Percentiles rank a stretch among this genome's conserved stretches.
Evolutionary conservation across 2,888 invertebrate genomes (phyloP).

Genomic region (Eulithis testata): DNA sequence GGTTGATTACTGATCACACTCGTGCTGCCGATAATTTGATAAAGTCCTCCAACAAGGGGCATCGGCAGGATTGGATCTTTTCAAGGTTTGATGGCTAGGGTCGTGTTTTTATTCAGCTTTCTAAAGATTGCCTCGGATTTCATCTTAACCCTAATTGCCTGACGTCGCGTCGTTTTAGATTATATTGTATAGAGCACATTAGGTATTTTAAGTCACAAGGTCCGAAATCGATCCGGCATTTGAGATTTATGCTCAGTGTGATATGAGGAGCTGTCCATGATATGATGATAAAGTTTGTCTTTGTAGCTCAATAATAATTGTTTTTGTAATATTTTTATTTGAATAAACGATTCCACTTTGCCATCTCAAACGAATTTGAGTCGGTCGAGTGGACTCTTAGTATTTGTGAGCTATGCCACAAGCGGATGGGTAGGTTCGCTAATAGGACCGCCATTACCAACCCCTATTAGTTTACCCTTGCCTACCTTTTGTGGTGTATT

Average conservation of each 20-base stretch:
- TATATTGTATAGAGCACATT: too few relatives aligned
- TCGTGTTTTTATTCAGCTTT: constrained; percentile 11
- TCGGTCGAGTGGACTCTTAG: constrained; percentile 3
- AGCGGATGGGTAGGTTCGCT: constrained; percentile 11
- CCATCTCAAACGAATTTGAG: constrained; percentile 1
- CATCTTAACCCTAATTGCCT: too few relatives aligned
- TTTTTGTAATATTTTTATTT: not conserved
- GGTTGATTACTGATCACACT: constrained; percentile 53
- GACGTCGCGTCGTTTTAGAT: too few relatives aligned
- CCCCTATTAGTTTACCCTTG: constrained; percentile 22
- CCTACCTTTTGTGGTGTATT: constrained; percentile 20
- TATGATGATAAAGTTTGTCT: too few relatives aligned
- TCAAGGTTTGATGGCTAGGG: constrained; percentile 18
- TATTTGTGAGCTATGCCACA: constrained; percentile 5
- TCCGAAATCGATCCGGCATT: too few relatives aligned
- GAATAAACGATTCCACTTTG: not conserved
- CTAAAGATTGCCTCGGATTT: too few relatives aligned
- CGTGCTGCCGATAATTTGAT: constrained; percentile 39
- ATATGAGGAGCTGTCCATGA: too few relatives aligned
- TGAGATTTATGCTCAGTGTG: too few relatives aligned
- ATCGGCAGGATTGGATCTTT: constrained; percentile 29
- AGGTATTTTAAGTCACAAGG: too few relatives aligned
- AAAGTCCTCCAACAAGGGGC: constrained; percentile 24
- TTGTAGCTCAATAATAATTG: not conserved
- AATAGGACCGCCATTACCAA: constrained; percentile 19